Evolutionary conservation across 2,888 invertebrate species (phyloP).

Genomic region (Caenorhabditis sp.): DNA sequence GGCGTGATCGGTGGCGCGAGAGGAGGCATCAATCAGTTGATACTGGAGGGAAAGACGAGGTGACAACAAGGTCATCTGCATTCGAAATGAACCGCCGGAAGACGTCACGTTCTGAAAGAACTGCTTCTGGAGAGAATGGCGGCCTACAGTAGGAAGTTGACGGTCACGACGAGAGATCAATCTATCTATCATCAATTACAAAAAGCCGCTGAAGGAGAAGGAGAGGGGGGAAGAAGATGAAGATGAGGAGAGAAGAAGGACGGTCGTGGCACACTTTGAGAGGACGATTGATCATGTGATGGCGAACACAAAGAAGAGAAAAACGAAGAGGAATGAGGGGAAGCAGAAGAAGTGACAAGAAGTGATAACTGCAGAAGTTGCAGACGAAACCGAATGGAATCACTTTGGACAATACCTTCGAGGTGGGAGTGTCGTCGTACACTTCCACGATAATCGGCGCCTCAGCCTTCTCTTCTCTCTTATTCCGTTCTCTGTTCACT

Average conservation of each 20-base stretch:
- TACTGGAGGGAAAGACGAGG: constrained; percentile 14
- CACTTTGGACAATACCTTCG: constrained; percentile 9
- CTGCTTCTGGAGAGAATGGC: not conserved
- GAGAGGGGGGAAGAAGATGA: constrained; percentile 5
- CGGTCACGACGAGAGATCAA: not conserved
- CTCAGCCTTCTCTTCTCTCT: constrained; percentile 1
- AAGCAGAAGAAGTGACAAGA: not conserved
- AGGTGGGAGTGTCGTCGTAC: constrained; percentile 49
- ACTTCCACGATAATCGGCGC: constrained; percentile 52
- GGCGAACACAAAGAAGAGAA: constrained; percentile 10
- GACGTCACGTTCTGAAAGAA: too few relatives aligned
- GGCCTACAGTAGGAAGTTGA: not conserved
- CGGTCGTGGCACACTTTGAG: constrained; percentile 12
- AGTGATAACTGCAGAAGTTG: not conserved
- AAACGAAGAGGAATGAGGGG: not conserved
- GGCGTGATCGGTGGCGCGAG: not conserved
- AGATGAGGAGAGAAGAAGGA: not conserved
- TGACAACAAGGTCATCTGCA: constrained; percentile 42
- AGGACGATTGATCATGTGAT: constrained; percentile 21
- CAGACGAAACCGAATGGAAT: not conserved
- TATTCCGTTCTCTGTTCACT: not conserved
- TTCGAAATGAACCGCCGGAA: constrained; percentile 2
- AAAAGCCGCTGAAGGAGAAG: constrained; percentile 12
- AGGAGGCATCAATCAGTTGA: constrained; percentile 19
- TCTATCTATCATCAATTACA: constrained; percentile 20